Conservation (phyloP, 2,797 vertebrate genomes). For the Sebastes flavidus region DNA sequence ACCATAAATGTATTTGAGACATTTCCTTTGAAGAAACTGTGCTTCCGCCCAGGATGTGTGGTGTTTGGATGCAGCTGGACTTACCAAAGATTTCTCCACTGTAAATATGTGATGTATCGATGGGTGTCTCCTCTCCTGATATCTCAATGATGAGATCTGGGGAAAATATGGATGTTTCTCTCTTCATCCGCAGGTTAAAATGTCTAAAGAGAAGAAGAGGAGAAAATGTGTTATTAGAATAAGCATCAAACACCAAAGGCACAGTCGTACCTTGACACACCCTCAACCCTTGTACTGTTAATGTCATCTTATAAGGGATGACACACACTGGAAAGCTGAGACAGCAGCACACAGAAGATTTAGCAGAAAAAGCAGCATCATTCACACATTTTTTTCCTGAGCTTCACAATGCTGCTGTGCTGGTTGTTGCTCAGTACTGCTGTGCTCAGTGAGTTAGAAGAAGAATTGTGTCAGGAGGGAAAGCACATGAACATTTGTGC, state of each 20-base stretch:
- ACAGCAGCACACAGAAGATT: background rate
- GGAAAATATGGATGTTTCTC: conserved; percentile 90
- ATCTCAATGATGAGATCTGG: conserved; percentile 91
- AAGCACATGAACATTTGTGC: conserved; percentile 32
- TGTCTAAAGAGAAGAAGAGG: conserved; percentile 76
- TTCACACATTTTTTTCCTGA: background rate
- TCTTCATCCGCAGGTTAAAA: conserved; percentile 95
- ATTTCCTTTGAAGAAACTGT: background rate
- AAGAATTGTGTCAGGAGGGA: conserved; percentile 32
- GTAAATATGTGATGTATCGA: conserved; percentile 97
- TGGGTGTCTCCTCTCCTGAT: conserved; percentile 84
- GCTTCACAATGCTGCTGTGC: background rate
- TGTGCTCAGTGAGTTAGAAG: conserved; percentile 16
- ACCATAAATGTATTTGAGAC: background rate
- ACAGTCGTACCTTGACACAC: background rate
- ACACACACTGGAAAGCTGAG: background rate
- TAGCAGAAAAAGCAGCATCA: background rate
- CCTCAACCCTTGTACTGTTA: background rate
- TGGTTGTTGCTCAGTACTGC: background rate
- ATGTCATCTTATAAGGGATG: background rate
- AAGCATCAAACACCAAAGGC: background rate
- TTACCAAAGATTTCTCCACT: conserved; percentile 94
- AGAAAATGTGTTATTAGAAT: background rate
- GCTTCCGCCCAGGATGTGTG: background rate
- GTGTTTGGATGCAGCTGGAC: conserved; percentile 50